Evolutionary conservation across 2,113 vertebrate species (phyloP).

Genomic region (Haliaeetus leucogaster): DNA sequence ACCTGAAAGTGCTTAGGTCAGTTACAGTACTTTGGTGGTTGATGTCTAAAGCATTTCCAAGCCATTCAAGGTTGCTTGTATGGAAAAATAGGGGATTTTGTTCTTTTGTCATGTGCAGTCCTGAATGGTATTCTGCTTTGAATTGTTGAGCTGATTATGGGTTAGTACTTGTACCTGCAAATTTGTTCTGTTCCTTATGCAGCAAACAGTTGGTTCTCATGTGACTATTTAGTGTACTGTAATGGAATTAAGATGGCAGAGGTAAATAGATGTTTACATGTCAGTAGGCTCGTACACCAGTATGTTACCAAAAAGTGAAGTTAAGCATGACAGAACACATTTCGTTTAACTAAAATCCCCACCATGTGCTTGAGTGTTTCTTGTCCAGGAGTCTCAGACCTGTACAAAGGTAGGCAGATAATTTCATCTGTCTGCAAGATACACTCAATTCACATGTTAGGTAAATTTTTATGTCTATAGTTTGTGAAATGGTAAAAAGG

Average conservation of each 20-base stretch:
- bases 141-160: neutral
- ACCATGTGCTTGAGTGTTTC: neutral
- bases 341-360: neutral
- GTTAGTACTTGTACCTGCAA: neutral
- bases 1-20: neutral
- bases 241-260: neutral
- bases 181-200: neutral
- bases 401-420: neutral
- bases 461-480: neutral
- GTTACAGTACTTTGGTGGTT: neutral
- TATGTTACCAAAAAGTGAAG: neutral
- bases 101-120: neutral
- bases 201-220: neutral
- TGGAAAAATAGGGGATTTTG: neutral
- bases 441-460: fast-evolving
- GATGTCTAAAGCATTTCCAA: neutral
- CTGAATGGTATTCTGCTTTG: neutral
- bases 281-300: neutral
- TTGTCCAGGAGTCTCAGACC: neutral
- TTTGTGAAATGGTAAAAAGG: neutral
- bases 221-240: neutral
- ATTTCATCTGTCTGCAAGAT: neutral
- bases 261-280: neutral
- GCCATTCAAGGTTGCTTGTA: neutral
- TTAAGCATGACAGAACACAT: neutral